phyloP scores from a whole-genome alignment of 2,113 vertebrate species.

The Oostethus manadensis region DNA sequence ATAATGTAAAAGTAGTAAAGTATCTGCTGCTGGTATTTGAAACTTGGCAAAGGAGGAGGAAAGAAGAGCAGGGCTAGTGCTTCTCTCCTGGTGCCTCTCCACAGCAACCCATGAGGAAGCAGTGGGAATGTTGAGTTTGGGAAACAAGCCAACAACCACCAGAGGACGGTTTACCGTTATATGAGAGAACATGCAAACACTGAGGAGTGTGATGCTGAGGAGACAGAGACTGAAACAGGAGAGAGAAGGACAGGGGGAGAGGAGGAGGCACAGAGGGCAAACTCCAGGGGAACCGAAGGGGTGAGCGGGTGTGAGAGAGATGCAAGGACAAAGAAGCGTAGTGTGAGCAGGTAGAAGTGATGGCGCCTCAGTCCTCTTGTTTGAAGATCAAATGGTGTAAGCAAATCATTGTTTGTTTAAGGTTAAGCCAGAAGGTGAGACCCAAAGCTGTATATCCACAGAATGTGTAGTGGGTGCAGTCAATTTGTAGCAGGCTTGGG shows the following conservation, averaged over 20 bases:
- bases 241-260: conserved; percentile 7
- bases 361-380: conserved; percentile 8
- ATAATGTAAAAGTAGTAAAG: conserved; percentile 13
- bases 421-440: conserved; percentile 20
- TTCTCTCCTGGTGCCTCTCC: conserved; percentile 46
- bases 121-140: conserved; percentile 51
- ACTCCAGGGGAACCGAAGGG: conserved; percentile 12
- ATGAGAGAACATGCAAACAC: conserved; percentile 17
- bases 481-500: too few relatives aligned
- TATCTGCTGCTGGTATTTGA: conserved; percentile 28
- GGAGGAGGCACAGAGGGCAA: neutral
- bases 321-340: neutral
- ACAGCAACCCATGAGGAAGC: conserved; percentile 50
- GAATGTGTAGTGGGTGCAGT: neutral
- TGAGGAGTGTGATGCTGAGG: neutral
- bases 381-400: conserved; percentile 37
- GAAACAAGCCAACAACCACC: conserved; percentile 46
- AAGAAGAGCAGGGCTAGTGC: conserved; percentile 33
- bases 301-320: neutral
- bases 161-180: conserved; percentile 35
- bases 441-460: conserved; percentile 5
- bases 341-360: neutral
- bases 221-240: conserved; percentile 7
- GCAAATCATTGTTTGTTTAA: conserved; percentile 59
- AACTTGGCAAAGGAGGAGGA: conserved; percentile 28